These are phyloP conservation scores for Andrena minutula DNA, from an alignment of 2,888 invertebrate species.

Conservation along the genomic window DNA sequence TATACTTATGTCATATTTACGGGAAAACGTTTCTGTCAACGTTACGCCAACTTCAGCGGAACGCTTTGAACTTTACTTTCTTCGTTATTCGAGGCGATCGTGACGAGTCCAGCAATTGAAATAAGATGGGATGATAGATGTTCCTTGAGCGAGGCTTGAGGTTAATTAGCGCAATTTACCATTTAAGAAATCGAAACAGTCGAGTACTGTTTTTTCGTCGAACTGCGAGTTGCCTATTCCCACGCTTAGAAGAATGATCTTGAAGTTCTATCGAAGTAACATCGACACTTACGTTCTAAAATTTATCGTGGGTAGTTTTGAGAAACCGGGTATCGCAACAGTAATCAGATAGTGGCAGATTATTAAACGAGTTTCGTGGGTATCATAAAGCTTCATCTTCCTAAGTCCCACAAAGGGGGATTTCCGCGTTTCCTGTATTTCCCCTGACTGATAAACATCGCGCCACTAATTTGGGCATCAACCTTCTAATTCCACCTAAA, in stretches of 20 bases:
- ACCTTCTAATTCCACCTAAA: not conserved
- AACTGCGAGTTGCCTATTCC: not conserved
- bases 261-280: not conserved
- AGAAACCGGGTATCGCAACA: not conserved
- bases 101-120: constrained; percentile 30
- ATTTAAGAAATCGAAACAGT: constrained; percentile 53
- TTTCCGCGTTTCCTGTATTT: not conserved
- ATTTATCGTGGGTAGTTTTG: not conserved
- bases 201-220: constrained; percentile 14
- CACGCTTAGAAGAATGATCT: not conserved
- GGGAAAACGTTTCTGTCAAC: not conserved
- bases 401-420: not conserved
- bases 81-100: not conserved
- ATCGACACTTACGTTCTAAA: not conserved
- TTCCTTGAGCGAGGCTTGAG: constrained; percentile 29
- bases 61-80: constrained; percentile 4
- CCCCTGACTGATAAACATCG: not conserved
- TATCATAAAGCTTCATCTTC: not conserved
- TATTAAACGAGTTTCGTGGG: too few relatives aligned
- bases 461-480: not conserved
- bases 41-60: not conserved
- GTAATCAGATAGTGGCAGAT: too few relatives aligned
- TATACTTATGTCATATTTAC: not conserved
- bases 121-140: constrained; percentile 46
- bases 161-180: constrained; percentile 62